Base-by-base conservation (phyloP, 1,140 invertebrate species). In the Episyrphus balteatus region DNA sequence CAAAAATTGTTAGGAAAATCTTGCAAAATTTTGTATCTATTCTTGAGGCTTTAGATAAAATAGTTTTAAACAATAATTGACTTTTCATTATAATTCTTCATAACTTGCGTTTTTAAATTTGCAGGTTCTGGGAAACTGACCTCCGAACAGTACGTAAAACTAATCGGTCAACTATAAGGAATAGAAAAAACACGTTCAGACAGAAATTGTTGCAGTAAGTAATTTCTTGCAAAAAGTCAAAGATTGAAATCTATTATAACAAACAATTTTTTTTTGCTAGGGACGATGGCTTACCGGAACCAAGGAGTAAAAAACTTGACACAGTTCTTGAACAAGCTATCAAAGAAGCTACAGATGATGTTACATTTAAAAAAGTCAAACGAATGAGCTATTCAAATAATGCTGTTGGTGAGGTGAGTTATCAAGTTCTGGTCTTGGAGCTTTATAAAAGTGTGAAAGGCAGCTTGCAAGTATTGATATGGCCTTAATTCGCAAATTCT, bases 81-180 rank as follows among this genome's bases (percentile, higher is more conserved):
- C n/a, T n/a, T n/a, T n/a, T n/a, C n/a, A n/a, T n/a, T n/a, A n/a
- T n/a, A n/a, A n/a, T n/a, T n/a, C n/a, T n/a, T n/a, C n/a, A n/a
- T n/a, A n/a, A n/a, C n/a, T n/a, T n/a, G n/a, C 39, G 5, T 36
- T 26, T 36, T 5, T 37, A 12, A 7, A 15, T 30, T 48, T 51
- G 15, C 47, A 68, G 66, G 19, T 68, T 91, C 60, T 91, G 86
- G 85, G 81, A 84, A 57, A 78, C 82, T 49, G 83, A 91, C 61
- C 78, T 91, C 32, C 80, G 78, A 45, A 72, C 84, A 11, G 80
- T 79, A 2, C 69, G 84, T 26, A 79, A 84, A 51, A 73, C 71
- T n/a, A 78, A 78, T 55, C 63, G 70, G 33, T 69, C 67, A 15
- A 68, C 67, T 32, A 62, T 76, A 50, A 64, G 69, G 56, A 26